Percentiles rank a stretch among this genome's conserved stretches.
phyloP scores from a whole-genome alignment of 2,888 invertebrate genomes.

The Thereva unica region DNA sequence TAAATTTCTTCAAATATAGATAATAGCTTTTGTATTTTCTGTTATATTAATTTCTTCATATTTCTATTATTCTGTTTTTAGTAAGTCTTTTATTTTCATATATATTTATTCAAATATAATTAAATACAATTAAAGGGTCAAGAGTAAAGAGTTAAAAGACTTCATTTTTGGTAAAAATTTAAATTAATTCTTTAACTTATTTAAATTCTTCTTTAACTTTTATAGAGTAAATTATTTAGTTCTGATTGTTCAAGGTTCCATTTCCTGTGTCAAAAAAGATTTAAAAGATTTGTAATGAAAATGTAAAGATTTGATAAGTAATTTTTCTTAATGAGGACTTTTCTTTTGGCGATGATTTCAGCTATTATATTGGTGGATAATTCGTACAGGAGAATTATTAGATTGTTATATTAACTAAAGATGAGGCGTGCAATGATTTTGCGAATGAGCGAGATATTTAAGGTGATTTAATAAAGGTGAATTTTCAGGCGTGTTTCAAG shows the following conservation, averaged over 20 bases:
- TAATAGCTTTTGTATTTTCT: slow-evolving; percentile 11
- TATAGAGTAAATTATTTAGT: slow-evolving; percentile 4
- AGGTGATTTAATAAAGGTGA: no score
- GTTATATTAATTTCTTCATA: slow-evolving; percentile 4
- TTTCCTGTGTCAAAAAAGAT: slow-evolving; percentile 8
- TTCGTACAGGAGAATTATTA: no score
- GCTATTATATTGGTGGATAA: no score
- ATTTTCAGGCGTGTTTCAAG: no score
- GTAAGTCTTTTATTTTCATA: slow-evolving; percentile 29
- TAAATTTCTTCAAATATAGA: slow-evolving; percentile 19
- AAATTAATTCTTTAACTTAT: background rate
- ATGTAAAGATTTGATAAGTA: no score
- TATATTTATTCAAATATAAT: background rate
- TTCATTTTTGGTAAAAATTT: slow-evolving; percentile 4
- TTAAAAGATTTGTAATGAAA: background rate
- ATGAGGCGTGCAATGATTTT: no score
- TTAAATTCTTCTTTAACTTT: background rate
- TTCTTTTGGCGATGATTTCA: no score
- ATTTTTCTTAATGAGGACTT: no score
- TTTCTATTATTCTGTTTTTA: slow-evolving; percentile 17
- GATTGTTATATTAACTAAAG: no score
- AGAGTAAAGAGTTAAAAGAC: slow-evolving; percentile 12
- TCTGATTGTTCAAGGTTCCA: slow-evolving; percentile 16
- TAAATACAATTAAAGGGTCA: slow-evolving; percentile 17
- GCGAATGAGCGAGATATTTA: no score